phyloP scores from a whole-genome alignment of 2,113 vertebrate genomes.

The Copsychus sechellarum region DNA sequence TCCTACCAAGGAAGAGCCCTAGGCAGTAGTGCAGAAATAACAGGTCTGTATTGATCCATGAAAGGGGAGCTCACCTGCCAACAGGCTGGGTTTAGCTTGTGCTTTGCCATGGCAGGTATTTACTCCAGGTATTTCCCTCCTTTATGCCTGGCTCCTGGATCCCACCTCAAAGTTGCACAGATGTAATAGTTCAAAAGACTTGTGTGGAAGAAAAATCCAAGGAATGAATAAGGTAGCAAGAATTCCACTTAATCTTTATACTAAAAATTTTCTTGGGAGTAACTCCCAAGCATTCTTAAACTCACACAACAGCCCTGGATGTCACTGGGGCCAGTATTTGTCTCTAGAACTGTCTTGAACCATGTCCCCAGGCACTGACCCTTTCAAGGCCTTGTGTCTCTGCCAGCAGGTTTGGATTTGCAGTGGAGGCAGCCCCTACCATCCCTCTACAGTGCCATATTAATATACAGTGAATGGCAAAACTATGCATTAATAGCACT shows the following conservation, averaged over 20 bases:
- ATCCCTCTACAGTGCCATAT: no score
- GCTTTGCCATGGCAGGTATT: neutral
- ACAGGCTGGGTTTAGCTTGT: neutral
- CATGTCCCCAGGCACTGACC: neutral
- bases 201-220: neutral
- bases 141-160: neutral
- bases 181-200: neutral
- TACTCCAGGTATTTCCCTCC: neutral
- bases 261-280: neutral
- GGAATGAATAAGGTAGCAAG: neutral
- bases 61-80: neutral
- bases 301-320: neutral
- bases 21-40: neutral
- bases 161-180: neutral
- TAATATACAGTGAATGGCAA: neutral
- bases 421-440: neutral
- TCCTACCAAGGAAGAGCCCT: neutral
- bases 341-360: neutral
- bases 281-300: neutral
- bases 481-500: neutral
- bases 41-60: neutral
- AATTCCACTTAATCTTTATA: neutral
- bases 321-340: rapidly evolving
- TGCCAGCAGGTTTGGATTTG: neutral
- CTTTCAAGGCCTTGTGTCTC: neutral